Percentiles rank a stretch among this genome's conserved stretches.
Conservation (phyloP, 2,797 vertebrate species). For the Neosilurus mollespiculum region DNA sequence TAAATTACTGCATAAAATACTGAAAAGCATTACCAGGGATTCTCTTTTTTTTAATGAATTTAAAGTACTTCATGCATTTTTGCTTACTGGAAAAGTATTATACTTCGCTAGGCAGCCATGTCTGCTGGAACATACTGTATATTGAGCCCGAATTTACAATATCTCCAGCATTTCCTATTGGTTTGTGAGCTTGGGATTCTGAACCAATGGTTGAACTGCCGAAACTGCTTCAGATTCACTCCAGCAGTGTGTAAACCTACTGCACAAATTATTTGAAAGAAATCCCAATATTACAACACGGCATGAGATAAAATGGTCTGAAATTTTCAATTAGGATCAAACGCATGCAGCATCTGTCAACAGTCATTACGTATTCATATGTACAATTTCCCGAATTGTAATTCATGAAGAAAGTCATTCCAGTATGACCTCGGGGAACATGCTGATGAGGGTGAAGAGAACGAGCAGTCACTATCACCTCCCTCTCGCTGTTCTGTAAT, state of each 20-base stretch:
- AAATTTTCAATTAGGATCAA: conserved; percentile 6
- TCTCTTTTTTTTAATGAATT: neutral
- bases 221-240: neutral
- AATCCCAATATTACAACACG: neutral
- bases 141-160: neutral
- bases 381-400: conserved; percentile 28
- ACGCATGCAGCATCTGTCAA: neutral
- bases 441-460: conserved; percentile 8
- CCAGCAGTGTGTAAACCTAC: neutral
- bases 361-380: conserved; percentile 36
- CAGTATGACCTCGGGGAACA: conserved; percentile 24
- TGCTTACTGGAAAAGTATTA: neutral
- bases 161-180: neutral
- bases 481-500: conserved; percentile 13
- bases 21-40: neutral
- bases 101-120: neutral
- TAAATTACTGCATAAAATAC: neutral
- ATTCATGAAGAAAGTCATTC: conserved; percentile 39
- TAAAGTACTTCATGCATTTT: neutral
- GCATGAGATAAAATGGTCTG: neutral
- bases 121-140: neutral
- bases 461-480: conserved; percentile 38
- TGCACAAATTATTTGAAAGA: neutral
- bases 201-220: neutral
- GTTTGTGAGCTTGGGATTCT: neutral